phyloP scores from a whole-genome alignment of 30 jellyfish, hydroid and myxozoan species.

The Turritopsis dohrnii region DNA sequence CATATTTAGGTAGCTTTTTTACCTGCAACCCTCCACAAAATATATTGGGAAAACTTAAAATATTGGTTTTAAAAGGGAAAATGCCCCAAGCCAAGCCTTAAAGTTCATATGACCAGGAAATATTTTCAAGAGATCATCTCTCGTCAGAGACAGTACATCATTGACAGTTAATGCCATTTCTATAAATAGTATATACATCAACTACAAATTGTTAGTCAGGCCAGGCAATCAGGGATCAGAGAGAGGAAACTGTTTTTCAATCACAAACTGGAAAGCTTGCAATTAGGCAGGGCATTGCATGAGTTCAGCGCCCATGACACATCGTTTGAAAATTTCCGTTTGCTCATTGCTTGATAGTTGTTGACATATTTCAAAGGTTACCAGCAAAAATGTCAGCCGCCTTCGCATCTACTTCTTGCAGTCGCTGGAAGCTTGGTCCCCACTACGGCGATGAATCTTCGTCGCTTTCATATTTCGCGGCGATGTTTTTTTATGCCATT shows the following conservation, averaged over 20 bases:
- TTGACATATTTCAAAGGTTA: neutral
- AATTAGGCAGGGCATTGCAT: neutral
- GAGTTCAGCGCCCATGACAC: neutral
- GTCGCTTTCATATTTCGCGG: too few relatives aligned
- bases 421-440: too few relatives aligned
- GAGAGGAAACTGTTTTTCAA: neutral
- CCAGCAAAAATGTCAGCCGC: neutral
- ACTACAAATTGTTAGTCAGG: neutral
- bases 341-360: neutral
- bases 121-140: neutral
- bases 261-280: neutral
- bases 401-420: neutral
- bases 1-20: neutral
- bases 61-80: too few relatives aligned
- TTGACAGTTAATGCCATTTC: neutral
- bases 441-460: too few relatives aligned
- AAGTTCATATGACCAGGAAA: neutral
- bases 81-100: neutral
- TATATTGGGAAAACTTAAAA: too few relatives aligned
- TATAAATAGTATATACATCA: neutral
- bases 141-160: neutral
- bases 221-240: neutral
- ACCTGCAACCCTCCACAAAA: too few relatives aligned
- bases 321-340: neutral
- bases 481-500: too few relatives aligned